Evolutionary conservation across 30 jellyfish, hydroid and myxozoan species (phyloP).

Genomic region (Euphysa ruthae): DNA sequence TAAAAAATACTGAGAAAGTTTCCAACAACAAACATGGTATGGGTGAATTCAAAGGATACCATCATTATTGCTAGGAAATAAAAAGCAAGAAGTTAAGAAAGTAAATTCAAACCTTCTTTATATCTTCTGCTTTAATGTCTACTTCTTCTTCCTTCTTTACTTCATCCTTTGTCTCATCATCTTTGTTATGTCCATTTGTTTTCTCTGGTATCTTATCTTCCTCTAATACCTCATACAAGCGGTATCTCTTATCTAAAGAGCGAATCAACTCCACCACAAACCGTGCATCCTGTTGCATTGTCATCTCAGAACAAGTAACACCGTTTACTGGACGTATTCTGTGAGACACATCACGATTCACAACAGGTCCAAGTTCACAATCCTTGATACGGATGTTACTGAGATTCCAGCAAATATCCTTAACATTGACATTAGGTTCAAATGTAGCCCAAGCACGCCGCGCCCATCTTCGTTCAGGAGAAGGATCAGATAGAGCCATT

Average conservation of each 20-base stretch:
- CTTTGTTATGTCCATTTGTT: neutral
- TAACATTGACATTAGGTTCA: slow-evolving; percentile 51
- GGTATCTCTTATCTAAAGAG: slow-evolving; percentile 42
- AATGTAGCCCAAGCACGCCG: slow-evolving; percentile 92
- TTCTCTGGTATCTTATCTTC: slow-evolving; percentile 11
- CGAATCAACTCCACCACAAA: slow-evolving; percentile 42
- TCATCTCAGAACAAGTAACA: slow-evolving; percentile 31
- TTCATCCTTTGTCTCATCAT: neutral
- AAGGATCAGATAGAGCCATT: slow-evolving; percentile 80
- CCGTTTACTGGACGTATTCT: slow-evolving; percentile 72
- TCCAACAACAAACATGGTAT: too few species aligned
- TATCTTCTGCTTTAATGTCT: neutral
- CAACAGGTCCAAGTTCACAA: slow-evolving; percentile 63
- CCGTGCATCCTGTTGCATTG: slow-evolving; percentile 38
- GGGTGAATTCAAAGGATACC: too few species aligned
- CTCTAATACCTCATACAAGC: slow-evolving; percentile 40
- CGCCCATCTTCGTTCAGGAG: slow-evolving; percentile 69
- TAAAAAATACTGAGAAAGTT: too few species aligned
- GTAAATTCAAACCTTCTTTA: neutral
- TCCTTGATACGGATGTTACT: slow-evolving; percentile 83
- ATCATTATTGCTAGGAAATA: too few species aligned
- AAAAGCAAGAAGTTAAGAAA: too few species aligned
- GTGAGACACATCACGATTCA: slow-evolving; percentile 74
- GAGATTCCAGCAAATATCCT: slow-evolving; percentile 78
- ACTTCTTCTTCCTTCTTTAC: slow-evolving; percentile 14